These are phyloP conservation scores for Anoplophora glabripennis DNA, from an alignment of 1,140 invertebrate genomes.

Conservation along the genomic window DNA sequence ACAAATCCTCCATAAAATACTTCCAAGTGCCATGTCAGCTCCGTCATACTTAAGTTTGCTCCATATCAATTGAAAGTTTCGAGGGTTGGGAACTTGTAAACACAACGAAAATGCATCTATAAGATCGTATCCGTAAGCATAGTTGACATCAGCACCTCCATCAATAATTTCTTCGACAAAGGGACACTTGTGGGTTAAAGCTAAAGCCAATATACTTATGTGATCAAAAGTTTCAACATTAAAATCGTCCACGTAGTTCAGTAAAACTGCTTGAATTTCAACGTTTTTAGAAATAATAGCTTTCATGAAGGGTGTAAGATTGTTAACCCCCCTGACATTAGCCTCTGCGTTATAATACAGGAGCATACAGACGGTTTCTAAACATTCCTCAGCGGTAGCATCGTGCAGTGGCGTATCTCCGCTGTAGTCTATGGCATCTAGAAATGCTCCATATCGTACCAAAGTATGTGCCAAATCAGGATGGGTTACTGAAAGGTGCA, in stretches of 20 bases:
- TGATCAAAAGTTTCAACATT: constrained; percentile 8
- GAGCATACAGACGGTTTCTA: constrained; percentile 18
- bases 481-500: constrained; percentile 9
- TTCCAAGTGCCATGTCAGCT: constrained; percentile 12
- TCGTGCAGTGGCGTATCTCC: constrained; percentile 17
- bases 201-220: constrained; percentile 9
- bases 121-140: constrained; percentile 9
- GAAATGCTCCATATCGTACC: constrained; percentile 6
- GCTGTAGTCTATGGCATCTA: constrained; percentile 15
- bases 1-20: constrained; percentile 12
- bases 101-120: constrained; percentile 18
- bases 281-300: constrained; percentile 10
- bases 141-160: constrained; percentile 13
- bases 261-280: constrained; percentile 3
- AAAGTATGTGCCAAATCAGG: constrained; percentile 2
- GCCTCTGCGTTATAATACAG: constrained; percentile 17
- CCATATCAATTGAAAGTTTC: constrained; percentile 12
- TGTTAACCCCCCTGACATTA: constrained; percentile 10
- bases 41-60: constrained; percentile 9
- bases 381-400: constrained; percentile 3
- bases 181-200: background rate
- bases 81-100: constrained; percentile 4
- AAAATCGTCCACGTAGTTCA: constrained; percentile 19
- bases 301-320: constrained; percentile 21
- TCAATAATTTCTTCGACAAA: constrained; percentile 17